phyloP scores from a whole-genome alignment of 2,797 vertebrate genomes.

The Alexandromys oeconomus region DNA sequence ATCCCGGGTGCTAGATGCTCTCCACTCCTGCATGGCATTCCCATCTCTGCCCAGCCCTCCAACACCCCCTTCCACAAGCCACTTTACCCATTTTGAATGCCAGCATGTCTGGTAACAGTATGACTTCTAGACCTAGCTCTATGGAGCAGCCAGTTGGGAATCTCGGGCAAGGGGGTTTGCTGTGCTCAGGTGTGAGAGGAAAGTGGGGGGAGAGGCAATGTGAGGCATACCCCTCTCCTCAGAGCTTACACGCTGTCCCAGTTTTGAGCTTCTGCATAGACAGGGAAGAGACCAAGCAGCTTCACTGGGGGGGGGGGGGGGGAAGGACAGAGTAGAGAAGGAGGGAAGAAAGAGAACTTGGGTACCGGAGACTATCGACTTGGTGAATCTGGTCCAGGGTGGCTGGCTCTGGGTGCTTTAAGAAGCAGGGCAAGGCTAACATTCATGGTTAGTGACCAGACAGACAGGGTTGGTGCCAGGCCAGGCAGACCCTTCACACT shows the following conservation, averaged over 20 bases:
- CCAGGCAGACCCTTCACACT: background rate
- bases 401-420: background rate
- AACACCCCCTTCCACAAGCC: background rate
- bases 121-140: background rate
- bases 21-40: background rate
- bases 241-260: accelerated
- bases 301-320: background rate
- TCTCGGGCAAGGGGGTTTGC: background rate
- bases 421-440: background rate
- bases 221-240: background rate
- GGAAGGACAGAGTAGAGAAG: background rate
- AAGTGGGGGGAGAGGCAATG: too few relatives aligned
- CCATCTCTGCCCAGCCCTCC: accelerated
- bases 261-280: conserved; percentile 17
- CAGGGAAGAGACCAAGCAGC: background rate
- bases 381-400: background rate
- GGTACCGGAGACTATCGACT: background rate
- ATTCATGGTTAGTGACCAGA: background rate
- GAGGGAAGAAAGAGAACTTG: background rate
- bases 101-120: accelerated
- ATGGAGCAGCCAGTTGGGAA: accelerated
- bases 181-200: background rate
- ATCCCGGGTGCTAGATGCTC: background rate
- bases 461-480: background rate
- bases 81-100: background rate